A percentile compares a stretch with the other conserved stretches of the same genome.
These are phyloP conservation scores for Pelochelys cantorii DNA, from an alignment of 2,797 vertebrate genomes.

Conservation along the genomic window DNA sequence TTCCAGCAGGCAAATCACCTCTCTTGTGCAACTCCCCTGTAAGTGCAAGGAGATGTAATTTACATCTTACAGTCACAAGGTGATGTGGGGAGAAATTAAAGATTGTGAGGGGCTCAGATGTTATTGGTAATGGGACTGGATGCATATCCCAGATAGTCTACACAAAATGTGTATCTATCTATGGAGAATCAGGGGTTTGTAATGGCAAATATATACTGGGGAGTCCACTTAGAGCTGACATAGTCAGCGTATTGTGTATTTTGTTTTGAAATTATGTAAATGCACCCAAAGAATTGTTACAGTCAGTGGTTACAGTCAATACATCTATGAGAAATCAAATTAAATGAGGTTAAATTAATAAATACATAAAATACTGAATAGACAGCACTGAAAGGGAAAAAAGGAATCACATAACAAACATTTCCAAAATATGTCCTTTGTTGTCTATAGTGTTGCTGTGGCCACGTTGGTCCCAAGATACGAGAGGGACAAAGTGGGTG, in stretches of 20 bases:
- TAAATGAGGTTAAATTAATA: neutral
- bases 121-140: neutral
- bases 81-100: neutral
- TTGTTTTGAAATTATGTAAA: neutral
- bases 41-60: neutral
- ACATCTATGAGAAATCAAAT: neutral
- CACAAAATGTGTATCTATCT: neutral
- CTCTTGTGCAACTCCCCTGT: neutral
- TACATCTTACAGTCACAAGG: neutral
- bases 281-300: neutral
- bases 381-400: neutral
- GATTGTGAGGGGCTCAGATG: neutral
- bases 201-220: neutral
- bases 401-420: slow-evolving; percentile 1
- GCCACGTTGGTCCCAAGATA: neutral
- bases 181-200: too few relatives aligned
- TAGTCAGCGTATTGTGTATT: neutral
- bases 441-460: neutral
- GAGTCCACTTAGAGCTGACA: neutral
- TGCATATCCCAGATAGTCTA: neutral
- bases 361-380: neutral
- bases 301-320: neutral
- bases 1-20: neutral
- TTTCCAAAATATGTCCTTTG: neutral
- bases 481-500: neutral